phyloP scores from a whole-genome alignment of 92 coral and sea anemone species.

The Ricordea florida region DNA sequence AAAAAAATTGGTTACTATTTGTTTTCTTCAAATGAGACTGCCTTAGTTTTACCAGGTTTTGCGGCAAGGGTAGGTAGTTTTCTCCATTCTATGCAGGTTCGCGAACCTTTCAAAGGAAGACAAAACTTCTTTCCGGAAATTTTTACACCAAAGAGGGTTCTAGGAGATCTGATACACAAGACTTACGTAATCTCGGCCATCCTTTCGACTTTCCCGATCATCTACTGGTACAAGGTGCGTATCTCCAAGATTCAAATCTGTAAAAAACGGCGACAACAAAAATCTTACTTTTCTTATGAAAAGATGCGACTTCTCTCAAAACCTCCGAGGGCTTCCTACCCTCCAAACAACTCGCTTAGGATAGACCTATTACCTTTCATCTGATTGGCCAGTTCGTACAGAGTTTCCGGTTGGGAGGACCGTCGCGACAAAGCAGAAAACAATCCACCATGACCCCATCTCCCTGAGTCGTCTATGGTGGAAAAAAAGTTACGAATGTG shows the following conservation, averaged over 20 bases:
- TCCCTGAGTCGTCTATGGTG: constrained; percentile 81
- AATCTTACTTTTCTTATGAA: too few species aligned
- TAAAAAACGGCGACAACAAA: too few species aligned
- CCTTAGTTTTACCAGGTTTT: too few species aligned
- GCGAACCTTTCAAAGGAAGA: not conserved
- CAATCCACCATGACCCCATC: constrained; percentile 92
- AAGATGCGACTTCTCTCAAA: not conserved
- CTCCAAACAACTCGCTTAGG: not conserved
- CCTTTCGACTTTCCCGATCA: constrained; percentile 16
- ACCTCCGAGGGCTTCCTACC: not conserved
- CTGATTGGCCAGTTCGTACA: constrained; percentile 80
- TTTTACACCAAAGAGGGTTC: not conserved
- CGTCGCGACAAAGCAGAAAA: constrained; percentile 82
- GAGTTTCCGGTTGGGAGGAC: constrained; percentile 64
- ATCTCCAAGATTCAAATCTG: constrained; percentile 85
- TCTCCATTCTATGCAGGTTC: too few species aligned
- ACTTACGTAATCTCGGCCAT: constrained; percentile 64
- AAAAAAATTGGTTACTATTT: too few species aligned
- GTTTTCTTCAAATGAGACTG: too few species aligned
- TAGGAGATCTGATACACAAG: too few species aligned
- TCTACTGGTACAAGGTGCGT: constrained; percentile 73
- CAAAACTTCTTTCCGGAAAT: not conserved
- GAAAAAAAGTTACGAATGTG: not conserved
- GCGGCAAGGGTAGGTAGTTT: too few species aligned
- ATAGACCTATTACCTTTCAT: constrained; percentile 79